Evolutionary conservation across 2,797 vertebrate genomes (phyloP).

Genomic region (Sebastes paucispinis): DNA sequence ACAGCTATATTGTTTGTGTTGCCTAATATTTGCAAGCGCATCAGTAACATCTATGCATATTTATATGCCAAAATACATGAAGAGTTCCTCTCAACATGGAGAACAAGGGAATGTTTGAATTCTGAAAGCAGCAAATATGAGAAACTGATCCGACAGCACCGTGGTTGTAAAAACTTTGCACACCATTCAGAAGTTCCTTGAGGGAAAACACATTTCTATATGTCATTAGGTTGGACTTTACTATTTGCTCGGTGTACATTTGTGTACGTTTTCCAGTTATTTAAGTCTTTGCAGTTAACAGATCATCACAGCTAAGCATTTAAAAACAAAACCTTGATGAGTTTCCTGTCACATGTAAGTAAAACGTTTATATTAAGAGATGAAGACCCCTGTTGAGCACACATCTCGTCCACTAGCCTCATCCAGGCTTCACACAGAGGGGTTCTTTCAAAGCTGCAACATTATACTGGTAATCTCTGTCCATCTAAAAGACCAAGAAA

Average conservation of each 20-base stretch:
- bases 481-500: neutral
- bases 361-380: slow-evolving; percentile 10
- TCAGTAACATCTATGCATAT: slow-evolving; percentile 3
- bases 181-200: neutral
- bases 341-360: slow-evolving; percentile 1
- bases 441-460: neutral
- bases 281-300: neutral
- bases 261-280: slow-evolving; percentile 4
- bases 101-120: slow-evolving; percentile 4
- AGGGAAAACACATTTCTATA: slow-evolving; percentile 21
- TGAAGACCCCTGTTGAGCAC: neutral
- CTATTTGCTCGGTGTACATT: neutral
- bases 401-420: neutral
- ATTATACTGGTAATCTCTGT: neutral
- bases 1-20: neutral
- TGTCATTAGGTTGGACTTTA: neutral
- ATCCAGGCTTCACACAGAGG: neutral
- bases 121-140: neutral
- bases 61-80: neutral
- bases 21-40: neutral
- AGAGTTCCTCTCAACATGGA: neutral
- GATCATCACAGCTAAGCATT: neutral
- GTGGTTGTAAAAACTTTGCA: neutral
- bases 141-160: slow-evolving; percentile 7
- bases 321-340: slow-evolving; percentile 9